Evolutionary conservation across 2,888 invertebrate species (phyloP).

Genomic region (Adela reaumurella): DNA sequence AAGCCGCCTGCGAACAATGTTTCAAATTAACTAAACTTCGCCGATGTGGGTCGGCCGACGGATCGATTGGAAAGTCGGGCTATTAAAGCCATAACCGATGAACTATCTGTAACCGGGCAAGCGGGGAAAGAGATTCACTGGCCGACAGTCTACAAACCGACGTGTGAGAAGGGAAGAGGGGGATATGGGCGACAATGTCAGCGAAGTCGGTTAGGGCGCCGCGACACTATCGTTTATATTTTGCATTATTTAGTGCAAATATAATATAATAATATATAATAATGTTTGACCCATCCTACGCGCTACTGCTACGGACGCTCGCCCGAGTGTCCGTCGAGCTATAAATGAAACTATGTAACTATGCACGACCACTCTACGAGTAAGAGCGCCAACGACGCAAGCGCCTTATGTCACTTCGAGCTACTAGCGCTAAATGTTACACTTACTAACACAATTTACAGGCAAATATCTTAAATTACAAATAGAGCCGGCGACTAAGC

Average conservation of each 20-base stretch:
- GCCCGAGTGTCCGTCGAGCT: neutral
- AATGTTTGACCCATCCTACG: constrained; percentile 50
- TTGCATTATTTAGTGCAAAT: too few relatives aligned
- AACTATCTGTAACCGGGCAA: constrained; percentile 7
- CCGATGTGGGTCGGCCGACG: neutral
- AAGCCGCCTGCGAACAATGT: neutral
- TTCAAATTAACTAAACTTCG: neutral
- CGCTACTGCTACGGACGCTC: neutral
- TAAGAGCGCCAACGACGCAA: neutral
- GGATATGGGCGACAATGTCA: too few relatives aligned
- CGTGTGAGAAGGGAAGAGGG: too few relatives aligned
- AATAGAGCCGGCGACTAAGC: constrained; percentile 41
- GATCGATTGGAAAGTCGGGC: constrained; percentile 1
- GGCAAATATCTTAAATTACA: constrained; percentile 48
- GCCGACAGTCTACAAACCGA: too few relatives aligned
- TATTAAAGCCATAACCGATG: neutral
- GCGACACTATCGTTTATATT: too few relatives aligned
- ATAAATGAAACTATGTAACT: neutral
- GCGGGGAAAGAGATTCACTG: constrained; percentile 8
- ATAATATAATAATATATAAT: too few relatives aligned
- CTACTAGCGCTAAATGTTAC: constrained; percentile 46
- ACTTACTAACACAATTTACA: constrained; percentile 45
- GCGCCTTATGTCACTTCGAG: constrained; percentile 22
- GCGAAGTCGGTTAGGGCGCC: too few relatives aligned
- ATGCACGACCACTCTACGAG: neutral